Conservation (phyloP, 2,888 invertebrate genomes). For the Eudemis profundana region DNA sequence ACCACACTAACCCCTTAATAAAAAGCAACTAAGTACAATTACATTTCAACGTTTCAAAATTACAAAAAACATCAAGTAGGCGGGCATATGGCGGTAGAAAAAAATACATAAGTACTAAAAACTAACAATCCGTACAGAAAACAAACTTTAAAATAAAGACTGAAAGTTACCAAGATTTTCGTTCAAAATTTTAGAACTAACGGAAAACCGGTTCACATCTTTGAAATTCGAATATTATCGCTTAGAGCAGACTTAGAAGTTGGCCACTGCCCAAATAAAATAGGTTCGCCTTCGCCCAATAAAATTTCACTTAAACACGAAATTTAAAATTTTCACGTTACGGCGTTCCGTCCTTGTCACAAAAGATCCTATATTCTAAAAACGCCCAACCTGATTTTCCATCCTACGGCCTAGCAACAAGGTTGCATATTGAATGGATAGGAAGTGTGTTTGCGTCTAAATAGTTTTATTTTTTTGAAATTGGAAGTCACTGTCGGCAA, state of each 20-base stretch:
- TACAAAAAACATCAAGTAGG: conserved; percentile 2
- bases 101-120: no score
- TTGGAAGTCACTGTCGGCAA: conserved; percentile 84
- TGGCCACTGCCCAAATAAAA: conserved; percentile 69
- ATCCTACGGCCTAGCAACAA: conserved; percentile 37
- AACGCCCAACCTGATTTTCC: conserved; percentile 34
- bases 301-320: conserved; percentile 84
- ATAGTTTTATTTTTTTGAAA: conserved; percentile 64
- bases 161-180: conserved; percentile 6
- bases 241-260: conserved; percentile 55
- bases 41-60: no score
- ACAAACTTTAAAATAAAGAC: conserved; percentile 11
- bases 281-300: conserved; percentile 75
- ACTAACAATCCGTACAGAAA: neutral
- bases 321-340: conserved; percentile 83
- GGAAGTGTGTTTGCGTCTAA: conserved; percentile 54
- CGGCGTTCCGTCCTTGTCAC: conserved; percentile 53
- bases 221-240: conserved; percentile 44
- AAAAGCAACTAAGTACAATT: no score
- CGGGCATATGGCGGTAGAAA: no score
- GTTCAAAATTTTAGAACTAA: neutral
- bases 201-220: conserved; percentile 25
- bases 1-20: no score
- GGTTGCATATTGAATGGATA: conserved; percentile 49
- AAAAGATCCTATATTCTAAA: conserved; percentile 50